Evolutionary conservation across 2,888 invertebrate species (phyloP).

Genomic region (Caradrina kadenii): DNA sequence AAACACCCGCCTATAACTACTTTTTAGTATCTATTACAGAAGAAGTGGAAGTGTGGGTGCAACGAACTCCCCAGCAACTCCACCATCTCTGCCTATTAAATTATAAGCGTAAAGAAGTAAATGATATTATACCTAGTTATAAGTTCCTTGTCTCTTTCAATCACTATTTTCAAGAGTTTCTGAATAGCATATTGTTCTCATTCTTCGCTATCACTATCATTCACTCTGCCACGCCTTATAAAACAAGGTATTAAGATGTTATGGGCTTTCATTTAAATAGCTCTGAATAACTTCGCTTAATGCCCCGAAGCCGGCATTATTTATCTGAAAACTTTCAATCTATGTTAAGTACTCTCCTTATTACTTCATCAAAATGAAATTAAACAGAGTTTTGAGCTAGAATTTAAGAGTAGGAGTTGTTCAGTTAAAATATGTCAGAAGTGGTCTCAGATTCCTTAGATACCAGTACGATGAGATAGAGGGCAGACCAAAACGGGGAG

Average conservation of each 20-base stretch:
- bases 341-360: slow-evolving; percentile 53
- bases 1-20: too few relatives aligned
- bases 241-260: slow-evolving; percentile 52
- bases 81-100: too few relatives aligned
- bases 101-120: too few relatives aligned
- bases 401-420: slow-evolving; percentile 16
- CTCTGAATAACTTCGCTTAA: slow-evolving; percentile 47
- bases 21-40: too few relatives aligned
- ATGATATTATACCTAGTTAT: too few relatives aligned
- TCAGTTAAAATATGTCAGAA: slow-evolving; percentile 14
- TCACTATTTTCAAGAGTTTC: slow-evolving; percentile 4
- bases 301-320: slow-evolving; percentile 48
- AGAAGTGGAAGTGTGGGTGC: background rate
- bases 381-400: slow-evolving; percentile 32
- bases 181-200: slow-evolving; percentile 9
- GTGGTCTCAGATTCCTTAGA: background rate
- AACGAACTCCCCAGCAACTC: background rate
- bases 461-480: background rate
- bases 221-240: slow-evolving; percentile 27
- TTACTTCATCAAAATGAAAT: slow-evolving; percentile 58
- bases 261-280: slow-evolving; percentile 41
- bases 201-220: slow-evolving; percentile 13
- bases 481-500: too few relatives aligned
- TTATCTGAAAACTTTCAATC: slow-evolving; percentile 62
- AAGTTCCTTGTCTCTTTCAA: background rate